A percentile compares a stretch with the other conserved stretches of the same genome.
Conservation (phyloP, 2,113 vertebrate species). For the Excalfactoria chinensis region DNA sequence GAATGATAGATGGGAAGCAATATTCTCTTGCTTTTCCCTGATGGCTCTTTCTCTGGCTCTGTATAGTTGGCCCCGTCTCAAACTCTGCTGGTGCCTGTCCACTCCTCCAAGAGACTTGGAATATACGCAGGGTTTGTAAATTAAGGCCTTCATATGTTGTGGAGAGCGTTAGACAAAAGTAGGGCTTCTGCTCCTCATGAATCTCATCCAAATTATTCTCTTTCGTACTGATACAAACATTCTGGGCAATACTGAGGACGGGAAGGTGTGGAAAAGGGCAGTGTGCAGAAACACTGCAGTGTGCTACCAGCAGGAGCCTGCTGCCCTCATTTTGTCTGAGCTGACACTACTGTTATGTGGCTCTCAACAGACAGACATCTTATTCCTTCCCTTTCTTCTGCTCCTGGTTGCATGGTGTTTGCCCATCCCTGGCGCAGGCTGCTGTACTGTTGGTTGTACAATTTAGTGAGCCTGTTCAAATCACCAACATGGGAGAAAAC, state of each 20-base stretch:
- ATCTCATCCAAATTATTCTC: neutral
- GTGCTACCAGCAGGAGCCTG: neutral
- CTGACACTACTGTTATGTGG: neutral
- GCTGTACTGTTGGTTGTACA: neutral
- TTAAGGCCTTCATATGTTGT: neutral
- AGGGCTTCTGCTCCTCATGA: neutral
- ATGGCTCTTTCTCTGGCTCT: neutral
- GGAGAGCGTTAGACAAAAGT: neutral
- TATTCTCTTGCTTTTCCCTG: conserved; percentile 8
- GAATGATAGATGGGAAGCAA: neutral
- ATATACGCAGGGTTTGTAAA: neutral
- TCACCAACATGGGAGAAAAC: neutral
- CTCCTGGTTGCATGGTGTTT: neutral
- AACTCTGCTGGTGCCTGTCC: neutral
- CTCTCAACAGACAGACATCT: neutral
- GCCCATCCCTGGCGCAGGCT: neutral
- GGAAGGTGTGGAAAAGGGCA: neutral
- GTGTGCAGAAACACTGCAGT: neutral
- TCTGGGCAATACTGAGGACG: neutral
- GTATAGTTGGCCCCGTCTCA: neutral
- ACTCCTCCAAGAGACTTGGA: neutral
- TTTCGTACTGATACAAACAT: neutral
- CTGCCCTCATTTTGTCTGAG: neutral
- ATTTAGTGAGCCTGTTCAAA: neutral
- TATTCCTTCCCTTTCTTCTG: neutral